Conservation (phyloP, 2,797 vertebrate genomes). For the Anguilla pacifica region DNA sequence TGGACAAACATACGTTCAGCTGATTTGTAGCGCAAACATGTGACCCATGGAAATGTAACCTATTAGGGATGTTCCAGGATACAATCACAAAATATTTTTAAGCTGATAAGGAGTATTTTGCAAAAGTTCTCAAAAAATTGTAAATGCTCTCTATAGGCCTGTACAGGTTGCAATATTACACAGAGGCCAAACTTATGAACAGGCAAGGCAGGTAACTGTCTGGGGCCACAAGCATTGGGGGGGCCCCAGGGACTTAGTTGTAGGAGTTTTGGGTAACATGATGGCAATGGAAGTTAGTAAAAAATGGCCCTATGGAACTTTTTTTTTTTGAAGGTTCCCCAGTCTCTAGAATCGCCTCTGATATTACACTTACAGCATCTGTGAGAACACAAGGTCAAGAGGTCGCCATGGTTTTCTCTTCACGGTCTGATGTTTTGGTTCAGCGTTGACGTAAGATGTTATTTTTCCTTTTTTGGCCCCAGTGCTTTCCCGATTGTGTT, state of each 20-base stretch:
- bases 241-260: too few relatives aligned
- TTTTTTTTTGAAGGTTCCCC: not conserved
- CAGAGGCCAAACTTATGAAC: not conserved
- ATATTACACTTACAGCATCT: not conserved
- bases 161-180: not conserved
- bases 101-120: too few relatives aligned
- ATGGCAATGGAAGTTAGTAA: too few relatives aligned
- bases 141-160: not conserved
- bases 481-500: slow-evolving; percentile 1
- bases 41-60: too few relatives aligned
- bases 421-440: slow-evolving; percentile 26
- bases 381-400: slow-evolving; percentile 3
- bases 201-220: not conserved
- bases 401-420: not conserved
- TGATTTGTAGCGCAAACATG: too few relatives aligned
- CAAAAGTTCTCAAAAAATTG: too few relatives aligned
- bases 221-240: too few relatives aligned
- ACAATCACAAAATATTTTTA: too few relatives aligned
- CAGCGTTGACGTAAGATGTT: slow-evolving; percentile 23
- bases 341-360: not conserved
- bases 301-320: too few relatives aligned
- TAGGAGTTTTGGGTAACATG: too few relatives aligned
- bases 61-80: too few relatives aligned
- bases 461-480: not conserved
- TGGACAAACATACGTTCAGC: too few relatives aligned